Base-by-base conservation (phyloP, 2,888 invertebrate genomes). In the Dyspetes luteomarginatus region DNA sequence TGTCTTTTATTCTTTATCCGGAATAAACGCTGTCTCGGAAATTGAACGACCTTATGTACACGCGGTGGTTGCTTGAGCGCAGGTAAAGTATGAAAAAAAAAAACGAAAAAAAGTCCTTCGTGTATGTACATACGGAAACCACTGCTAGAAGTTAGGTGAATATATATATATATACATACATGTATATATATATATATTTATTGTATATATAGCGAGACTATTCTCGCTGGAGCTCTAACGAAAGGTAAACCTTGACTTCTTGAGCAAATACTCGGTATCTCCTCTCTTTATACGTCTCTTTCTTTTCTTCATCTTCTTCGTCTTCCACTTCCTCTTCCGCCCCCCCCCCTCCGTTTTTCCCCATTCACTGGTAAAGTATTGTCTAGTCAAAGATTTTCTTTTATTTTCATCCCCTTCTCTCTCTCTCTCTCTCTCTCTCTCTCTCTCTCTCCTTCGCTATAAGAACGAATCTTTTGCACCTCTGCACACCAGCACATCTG, bases 231-330 rank as follows among this genome's bases (percentile, higher is more conserved):
- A 36, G 83, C 81, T 86, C 88, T 89, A 89, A 90, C 89, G 89
- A 89, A 90, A 90, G 88, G 89, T 87, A 90, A 90, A 90, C 88
- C 87, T 86, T 83, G 83, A 84, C 85, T 84, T 84, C 81, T 77
- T 84, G 85, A 83, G 84, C 86, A 89, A 89, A 90, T 86, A 85
- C 81, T 76, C 55, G 79, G 75, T 73, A 56, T 73, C 48, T 68
- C 69, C 68, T 78, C 78, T 67, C 78, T 67, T 28, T 28, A 22
- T 68, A 43, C 36, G 65, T 52, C 50, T 56, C 62, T 48, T 74
- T 73, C 71, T 17, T 60, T 69, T 78, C 76, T 69, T 60, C 72
- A 68, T 73, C 50, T 77, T 79, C 72, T 71, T 80, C 74, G 73
- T 56, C 73, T 67, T 76, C 77, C 56, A 77, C 69, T 65, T 68